These are phyloP conservation scores for Rousettus madagascariensis DNA, from an alignment of 2,797 vertebrate genomes.

Conservation along the genomic window DNA sequence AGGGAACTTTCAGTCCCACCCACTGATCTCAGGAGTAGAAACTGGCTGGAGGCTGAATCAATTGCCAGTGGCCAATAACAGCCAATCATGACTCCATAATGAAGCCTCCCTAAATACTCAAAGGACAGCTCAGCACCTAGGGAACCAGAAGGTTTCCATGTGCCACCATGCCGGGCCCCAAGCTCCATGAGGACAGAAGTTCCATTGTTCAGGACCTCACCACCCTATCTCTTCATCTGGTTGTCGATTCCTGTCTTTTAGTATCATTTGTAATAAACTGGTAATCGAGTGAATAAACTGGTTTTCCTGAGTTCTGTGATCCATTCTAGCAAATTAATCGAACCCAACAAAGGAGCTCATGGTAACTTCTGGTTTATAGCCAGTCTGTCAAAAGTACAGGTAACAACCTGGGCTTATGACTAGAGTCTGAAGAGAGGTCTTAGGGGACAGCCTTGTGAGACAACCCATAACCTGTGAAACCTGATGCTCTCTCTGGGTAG, in stretches of 20 bases:
- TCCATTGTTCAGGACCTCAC: neutral
- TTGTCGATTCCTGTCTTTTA: neutral
- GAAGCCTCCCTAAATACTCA: no score
- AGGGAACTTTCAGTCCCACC: neutral
- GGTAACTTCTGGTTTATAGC: neutral
- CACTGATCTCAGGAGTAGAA: neutral
- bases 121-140: no score
- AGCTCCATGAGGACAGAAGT: neutral
- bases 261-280: neutral
- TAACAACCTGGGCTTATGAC: neutral
- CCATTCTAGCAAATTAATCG: neutral
- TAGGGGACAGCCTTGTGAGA: neutral
- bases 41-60: no score
- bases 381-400: neutral
- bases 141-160: no score
- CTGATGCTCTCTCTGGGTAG: neutral
- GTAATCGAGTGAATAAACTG: neutral
- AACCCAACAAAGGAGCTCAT: neutral
- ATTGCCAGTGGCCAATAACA: no score
- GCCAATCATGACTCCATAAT: no score
- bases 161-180: neutral
- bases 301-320: neutral
- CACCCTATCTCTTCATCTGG: neutral
- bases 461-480: neutral
- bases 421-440: neutral